Conservation (phyloP, 2,113 vertebrate genomes). For the Equus przewalskii region DNA sequence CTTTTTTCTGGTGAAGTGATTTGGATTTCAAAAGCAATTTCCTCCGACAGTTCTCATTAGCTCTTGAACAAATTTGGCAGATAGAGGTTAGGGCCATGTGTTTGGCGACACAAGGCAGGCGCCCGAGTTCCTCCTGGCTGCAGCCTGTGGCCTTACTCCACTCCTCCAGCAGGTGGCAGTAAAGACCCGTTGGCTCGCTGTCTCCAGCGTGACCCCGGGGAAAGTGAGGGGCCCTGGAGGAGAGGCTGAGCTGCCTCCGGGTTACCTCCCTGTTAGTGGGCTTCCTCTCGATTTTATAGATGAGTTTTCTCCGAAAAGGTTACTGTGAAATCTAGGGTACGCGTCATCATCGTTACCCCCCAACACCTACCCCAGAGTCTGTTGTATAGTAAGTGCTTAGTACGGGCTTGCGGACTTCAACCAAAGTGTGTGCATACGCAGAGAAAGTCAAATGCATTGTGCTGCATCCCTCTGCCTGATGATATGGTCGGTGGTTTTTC, state of each 20-base stretch:
- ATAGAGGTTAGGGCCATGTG: not conserved
- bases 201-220: fast-evolving
- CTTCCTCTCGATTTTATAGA: not conserved
- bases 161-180: slow-evolving; percentile 72
- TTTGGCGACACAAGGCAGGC: not conserved
- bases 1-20: not conserved
- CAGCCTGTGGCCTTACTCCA: not conserved
- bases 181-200: not conserved
- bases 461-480: not conserved
- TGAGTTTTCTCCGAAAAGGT: slow-evolving; percentile 26
- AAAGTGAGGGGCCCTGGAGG: not conserved
- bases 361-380: not conserved
- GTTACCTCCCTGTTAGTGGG: not conserved
- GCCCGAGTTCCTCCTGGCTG: not conserved
- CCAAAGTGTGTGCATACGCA: not conserved
- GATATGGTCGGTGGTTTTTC: not conserved
- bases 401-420: not conserved
- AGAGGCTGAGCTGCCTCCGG: not conserved
- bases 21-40: slow-evolving; percentile 58
- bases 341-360: not conserved
- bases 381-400: not conserved
- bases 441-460: not conserved
- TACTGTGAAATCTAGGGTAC: not conserved
- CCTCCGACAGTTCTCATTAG: slow-evolving; percentile 53
- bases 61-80: slow-evolving; percentile 42